Evolutionary conservation across 2,113 vertebrate species (phyloP), one percentile per base, ranked within the genome.

Genomic region (Rhynchomys soricoides): DNA sequence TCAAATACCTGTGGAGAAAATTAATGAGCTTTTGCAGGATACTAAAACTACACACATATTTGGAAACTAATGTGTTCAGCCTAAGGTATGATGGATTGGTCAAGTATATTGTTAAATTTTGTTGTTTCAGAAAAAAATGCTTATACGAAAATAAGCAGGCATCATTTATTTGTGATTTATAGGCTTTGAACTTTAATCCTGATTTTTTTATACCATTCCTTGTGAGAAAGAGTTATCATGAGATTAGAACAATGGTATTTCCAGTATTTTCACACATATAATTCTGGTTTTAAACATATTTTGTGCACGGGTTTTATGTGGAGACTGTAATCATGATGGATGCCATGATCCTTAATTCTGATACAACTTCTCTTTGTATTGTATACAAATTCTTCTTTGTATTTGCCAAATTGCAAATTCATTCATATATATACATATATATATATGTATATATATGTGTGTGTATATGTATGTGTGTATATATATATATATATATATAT

Each of bases 111-210:
- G 86, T 79, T 95, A 82, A 29, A 96, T n/a, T 89, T 89, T 81
- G 85, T 0, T 26, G 66, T 82, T 97, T 91, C 48, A 52, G 96
- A 73, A 92, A 96, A 71, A 93, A 89, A 98, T 95, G 29, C 31
- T 96, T 97, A 92, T 95, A 96, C 86, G 96, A 93, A 94, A 91
- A 91, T 95, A 97, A 95, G 81, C 88, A 95, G 81, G 43, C 21
- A 0, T 97, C 91, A 93, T 94, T 97, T 95, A 77, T 91, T 95
- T 97, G 75, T 97, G 96, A 97, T 98, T 96, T 93, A 96, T 96
- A 91, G 37, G 43, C 66, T 97, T 86, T 97, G 86, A 95, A 96
- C 90, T 94, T 97, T 97, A 98, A 93, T 97, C 86, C 34, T 95
- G 93, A 96, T 97, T 97, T 97, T 97, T 96, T 95, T 92, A 75